These are phyloP conservation scores for Bombus waltoni DNA, from an alignment of 1,140 invertebrate species.

Conservation along the genomic window DNA sequence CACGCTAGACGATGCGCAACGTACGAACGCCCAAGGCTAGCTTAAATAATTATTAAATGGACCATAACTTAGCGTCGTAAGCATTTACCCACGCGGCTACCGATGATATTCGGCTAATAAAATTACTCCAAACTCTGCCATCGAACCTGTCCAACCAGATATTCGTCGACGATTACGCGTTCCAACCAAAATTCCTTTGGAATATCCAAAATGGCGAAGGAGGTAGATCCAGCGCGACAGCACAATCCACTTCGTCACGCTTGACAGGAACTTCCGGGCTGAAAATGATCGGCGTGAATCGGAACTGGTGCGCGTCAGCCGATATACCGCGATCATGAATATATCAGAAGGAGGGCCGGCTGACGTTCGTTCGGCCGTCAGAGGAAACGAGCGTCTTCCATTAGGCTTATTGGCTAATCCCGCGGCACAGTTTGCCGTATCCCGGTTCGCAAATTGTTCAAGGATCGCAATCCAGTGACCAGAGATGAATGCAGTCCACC, in stretches of 20 bases:
- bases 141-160: not conserved
- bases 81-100: no score
- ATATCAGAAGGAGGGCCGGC: constrained; percentile 6
- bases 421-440: constrained; percentile 37
- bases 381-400: constrained; percentile 64
- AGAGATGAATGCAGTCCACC: constrained; percentile 67
- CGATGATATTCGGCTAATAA: not conserved
- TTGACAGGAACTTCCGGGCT: not conserved
- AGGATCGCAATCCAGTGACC: constrained; percentile 49
- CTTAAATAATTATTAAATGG: no score
- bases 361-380: constrained; percentile 44
- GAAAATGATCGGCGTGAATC: constrained; percentile 26
- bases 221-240: not conserved
- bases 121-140: not conserved
- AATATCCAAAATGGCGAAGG: not conserved
- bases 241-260: not conserved
- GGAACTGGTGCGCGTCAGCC: not conserved
- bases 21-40: no score
- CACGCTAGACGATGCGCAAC: no score
- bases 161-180: not conserved
- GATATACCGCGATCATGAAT: constrained; percentile 53
- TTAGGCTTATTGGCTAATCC: constrained; percentile 67
- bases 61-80: no score
- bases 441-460: constrained; percentile 59
- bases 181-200: not conserved